Evolutionary conservation across 2,797 vertebrate genomes (phyloP).

Genomic region (Paramormyrops hopkinsi): DNA sequence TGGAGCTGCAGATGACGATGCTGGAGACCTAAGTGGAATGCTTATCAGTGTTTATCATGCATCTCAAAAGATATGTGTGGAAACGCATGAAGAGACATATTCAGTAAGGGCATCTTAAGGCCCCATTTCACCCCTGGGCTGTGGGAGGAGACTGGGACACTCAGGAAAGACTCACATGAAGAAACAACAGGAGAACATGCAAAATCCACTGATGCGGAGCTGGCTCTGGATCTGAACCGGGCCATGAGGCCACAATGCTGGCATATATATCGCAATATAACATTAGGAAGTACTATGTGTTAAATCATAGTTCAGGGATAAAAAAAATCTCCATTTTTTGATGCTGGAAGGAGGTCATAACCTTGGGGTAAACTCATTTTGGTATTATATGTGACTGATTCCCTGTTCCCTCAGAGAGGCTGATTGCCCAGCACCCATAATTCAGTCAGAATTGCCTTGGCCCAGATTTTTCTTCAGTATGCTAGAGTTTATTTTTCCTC

Average conservation of each 20-base stretch:
- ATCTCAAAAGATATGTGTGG: neutral
- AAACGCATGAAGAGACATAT: neutral
- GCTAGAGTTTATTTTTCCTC: conserved; percentile 2
- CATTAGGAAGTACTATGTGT: conserved; percentile 30
- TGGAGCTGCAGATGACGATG: neutral
- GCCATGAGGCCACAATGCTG: neutral
- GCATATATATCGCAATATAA: neutral
- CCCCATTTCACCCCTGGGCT: neutral
- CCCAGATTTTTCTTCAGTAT: neutral
- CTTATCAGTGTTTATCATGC: neutral
- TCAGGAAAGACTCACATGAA: neutral
- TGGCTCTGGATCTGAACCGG: neutral
- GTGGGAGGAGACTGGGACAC: neutral
- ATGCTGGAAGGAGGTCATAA: conserved; percentile 36
- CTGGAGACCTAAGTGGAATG: neutral
- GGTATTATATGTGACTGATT: conserved; percentile 41
- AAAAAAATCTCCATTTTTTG: conserved; percentile 29
- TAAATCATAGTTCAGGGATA: conserved; percentile 40
- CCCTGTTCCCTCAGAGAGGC: conserved; percentile 39
- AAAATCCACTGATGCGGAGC: neutral
- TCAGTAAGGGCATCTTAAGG: neutral
- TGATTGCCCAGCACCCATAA: conserved; percentile 37
- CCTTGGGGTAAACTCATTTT: conserved; percentile 45
- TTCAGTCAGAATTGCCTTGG: conserved; percentile 30
- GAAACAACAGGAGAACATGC: neutral